These are phyloP conservation scores for Motacilla alba DNA, from an alignment of 2,113 vertebrate species.

Conservation along the genomic window DNA sequence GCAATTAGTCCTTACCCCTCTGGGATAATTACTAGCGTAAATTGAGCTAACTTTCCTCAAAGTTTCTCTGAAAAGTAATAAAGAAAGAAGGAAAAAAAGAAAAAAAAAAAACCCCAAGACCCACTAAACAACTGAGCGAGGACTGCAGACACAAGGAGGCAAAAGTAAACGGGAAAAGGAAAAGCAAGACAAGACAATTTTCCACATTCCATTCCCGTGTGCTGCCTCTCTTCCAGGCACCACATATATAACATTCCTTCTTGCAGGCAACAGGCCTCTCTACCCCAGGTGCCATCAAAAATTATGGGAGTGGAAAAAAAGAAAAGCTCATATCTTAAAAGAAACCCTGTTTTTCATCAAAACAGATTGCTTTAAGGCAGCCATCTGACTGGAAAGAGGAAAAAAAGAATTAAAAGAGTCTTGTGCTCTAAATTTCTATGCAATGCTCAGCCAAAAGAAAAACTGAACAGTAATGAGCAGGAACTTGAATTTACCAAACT, in stretches of 20 bases:
- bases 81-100: background rate
- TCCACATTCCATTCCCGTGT: constrained; percentile 38
- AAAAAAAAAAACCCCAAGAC: background rate
- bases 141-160: background rate
- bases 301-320: constrained; percentile 15
- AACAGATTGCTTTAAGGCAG: constrained; percentile 15
- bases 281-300: constrained; percentile 48
- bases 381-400: background rate
- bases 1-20: background rate
- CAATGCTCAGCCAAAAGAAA: constrained; percentile 7
- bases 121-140: background rate
- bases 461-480: background rate
- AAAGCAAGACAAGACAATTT: constrained; percentile 48
- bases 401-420: background rate
- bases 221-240: background rate
- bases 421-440: background rate
- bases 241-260: constrained; percentile 46
- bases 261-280: constrained; percentile 23
- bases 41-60: background rate
- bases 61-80: background rate
- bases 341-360: constrained; percentile 35
- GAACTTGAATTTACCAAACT: background rate
- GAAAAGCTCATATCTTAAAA: background rate
- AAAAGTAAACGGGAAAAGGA: background rate
- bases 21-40: background rate